These are phyloP conservation scores for Novumbra hubbsi DNA, from an alignment of 2,797 vertebrate genomes.

Conservation along the genomic window DNA sequence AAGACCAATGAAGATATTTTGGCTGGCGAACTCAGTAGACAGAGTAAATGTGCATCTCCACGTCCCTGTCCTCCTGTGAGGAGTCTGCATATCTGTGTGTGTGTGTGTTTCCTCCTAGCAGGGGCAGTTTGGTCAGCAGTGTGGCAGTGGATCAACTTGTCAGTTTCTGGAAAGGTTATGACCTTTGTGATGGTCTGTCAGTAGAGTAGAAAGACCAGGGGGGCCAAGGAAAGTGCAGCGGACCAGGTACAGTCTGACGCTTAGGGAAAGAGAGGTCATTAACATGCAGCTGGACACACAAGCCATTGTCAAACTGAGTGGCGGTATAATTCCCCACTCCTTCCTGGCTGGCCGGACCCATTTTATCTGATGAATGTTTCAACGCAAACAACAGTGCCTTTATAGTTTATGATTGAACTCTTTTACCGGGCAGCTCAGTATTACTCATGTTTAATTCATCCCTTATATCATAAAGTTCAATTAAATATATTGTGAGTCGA, in stretches of 20 bases:
- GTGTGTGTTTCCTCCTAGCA: background rate
- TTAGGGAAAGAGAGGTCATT: slow-evolving; percentile 49
- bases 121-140: slow-evolving; percentile 5
- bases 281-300: slow-evolving; percentile 47
- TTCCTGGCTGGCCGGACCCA: slow-evolving; percentile 40
- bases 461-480: slow-evolving; percentile 71
- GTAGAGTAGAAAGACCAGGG: slow-evolving; percentile 43
- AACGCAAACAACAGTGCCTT: slow-evolving; percentile 51
- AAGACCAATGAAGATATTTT: background rate
- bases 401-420: slow-evolving; percentile 57
- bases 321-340: slow-evolving; percentile 13
- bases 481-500: slow-evolving; percentile 74
- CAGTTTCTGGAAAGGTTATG: slow-evolving; percentile 51
- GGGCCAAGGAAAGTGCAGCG: slow-evolving; percentile 36
- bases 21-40: slow-evolving; percentile 1
- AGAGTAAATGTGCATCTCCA: background rate
- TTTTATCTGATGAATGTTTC: slow-evolving; percentile 59
- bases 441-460: slow-evolving; percentile 63
- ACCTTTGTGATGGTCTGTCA: slow-evolving; percentile 62
- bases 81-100: slow-evolving; percentile 15
- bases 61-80: background rate
- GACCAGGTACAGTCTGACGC: slow-evolving; percentile 34
- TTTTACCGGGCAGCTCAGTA: slow-evolving; percentile 46
- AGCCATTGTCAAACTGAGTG: background rate
- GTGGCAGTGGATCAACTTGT: slow-evolving; percentile 49